Conservation (phyloP, 2,113 vertebrate genomes). For the Cinclus mexicanus region DNA sequence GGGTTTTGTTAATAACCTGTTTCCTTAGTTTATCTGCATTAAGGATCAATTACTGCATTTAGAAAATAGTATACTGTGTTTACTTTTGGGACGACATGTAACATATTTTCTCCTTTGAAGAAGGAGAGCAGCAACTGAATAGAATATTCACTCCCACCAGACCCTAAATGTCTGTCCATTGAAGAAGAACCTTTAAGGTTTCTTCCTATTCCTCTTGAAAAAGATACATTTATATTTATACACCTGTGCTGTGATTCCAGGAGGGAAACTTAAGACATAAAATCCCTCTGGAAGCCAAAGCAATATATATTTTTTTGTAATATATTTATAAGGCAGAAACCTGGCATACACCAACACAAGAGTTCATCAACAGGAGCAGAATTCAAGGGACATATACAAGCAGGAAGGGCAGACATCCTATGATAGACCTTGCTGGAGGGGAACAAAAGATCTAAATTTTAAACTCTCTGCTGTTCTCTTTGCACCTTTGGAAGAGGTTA, state of each 20-base stretch:
- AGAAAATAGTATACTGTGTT: not conserved
- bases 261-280: not conserved
- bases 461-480: not conserved
- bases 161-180: not conserved
- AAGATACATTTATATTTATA: not conserved
- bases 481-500: not conserved
- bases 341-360: not conserved
- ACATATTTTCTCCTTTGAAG: not conserved
- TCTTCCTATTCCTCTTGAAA: not conserved
- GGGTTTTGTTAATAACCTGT: not conserved
- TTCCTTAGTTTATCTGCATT: not conserved
- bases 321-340: not conserved
- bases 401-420: not conserved
- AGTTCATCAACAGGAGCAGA: not conserved
- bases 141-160: not conserved
- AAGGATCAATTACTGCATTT: not conserved
- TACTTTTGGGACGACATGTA: not conserved
- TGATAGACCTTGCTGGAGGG: not conserved
- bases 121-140: not conserved
- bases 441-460: not conserved
- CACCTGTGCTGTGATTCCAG: not conserved
- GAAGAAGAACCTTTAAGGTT: not conserved
- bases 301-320: not conserved
- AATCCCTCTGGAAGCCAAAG: not conserved
- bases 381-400: not conserved